Conservation (phyloP, 2,888 invertebrate species). For the Pammene fasciana region DNA sequence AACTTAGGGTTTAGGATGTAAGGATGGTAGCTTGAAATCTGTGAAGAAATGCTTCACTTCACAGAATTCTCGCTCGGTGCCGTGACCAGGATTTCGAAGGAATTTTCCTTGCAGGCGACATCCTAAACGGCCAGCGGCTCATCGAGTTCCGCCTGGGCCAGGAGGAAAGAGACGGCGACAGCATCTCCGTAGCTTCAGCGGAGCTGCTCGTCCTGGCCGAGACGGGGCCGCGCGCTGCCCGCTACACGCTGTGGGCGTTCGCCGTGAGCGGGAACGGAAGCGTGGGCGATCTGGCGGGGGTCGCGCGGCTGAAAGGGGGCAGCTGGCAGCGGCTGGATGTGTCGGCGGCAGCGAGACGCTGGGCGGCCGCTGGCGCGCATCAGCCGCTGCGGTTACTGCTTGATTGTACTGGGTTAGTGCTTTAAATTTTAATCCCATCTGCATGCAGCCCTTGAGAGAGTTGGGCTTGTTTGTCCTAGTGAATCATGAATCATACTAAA, state of each 20-base stretch:
- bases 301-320: constrained; percentile 79
- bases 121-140: constrained; percentile 92
- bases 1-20: constrained; percentile 14
- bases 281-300: constrained; percentile 76
- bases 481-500: too few relatives aligned
- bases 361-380: constrained; percentile 84
- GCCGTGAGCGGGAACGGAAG: constrained; percentile 86
- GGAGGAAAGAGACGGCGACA: constrained; percentile 82
- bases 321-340: constrained; percentile 46
- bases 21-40: background rate
- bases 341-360: constrained; percentile 81
- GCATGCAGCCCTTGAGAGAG: too few relatives aligned
- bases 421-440: too few relatives aligned
- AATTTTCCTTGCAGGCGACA: constrained; percentile 85
- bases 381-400: constrained; percentile 88
- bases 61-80: background rate
- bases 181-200: constrained; percentile 89
- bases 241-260: constrained; percentile 89
- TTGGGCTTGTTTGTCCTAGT: too few relatives aligned
- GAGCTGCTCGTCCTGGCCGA: constrained; percentile 88
- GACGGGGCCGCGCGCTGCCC: constrained; percentile 61
- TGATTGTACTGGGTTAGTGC: constrained; percentile 82
- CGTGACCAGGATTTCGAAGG: constrained; percentile 7
- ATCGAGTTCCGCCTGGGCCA: constrained; percentile 91
- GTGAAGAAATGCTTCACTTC: background rate